Evolutionary conservation across 2,888 invertebrate species (phyloP).

Genomic region (Myopa tessellatipennis): DNA sequence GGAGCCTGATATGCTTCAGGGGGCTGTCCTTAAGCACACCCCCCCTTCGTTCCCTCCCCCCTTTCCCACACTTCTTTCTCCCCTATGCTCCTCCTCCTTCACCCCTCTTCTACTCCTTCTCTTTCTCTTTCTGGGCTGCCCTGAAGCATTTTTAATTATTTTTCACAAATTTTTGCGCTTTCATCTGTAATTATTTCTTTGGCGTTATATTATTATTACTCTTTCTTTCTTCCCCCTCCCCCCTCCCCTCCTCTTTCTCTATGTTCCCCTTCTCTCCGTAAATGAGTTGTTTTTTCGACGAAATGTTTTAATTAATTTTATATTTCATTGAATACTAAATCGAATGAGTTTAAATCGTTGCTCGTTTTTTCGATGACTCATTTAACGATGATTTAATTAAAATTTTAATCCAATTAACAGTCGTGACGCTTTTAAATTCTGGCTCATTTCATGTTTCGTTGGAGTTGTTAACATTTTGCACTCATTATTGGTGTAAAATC

Average conservation of each 20-base stretch:
- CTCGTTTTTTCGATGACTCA: no score
- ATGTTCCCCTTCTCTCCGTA: not conserved
- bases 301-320: no score
- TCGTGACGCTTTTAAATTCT: no score
- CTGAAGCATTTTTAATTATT: slow-evolving; percentile 28
- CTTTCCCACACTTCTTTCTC: not conserved
- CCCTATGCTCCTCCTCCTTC: not conserved
- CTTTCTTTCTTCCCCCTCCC: not conserved
- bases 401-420: no score
- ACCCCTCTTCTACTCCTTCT: not conserved
- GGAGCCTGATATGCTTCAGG: not conserved
- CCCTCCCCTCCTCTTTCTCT: not conserved
- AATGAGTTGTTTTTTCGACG: not conserved
- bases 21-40: no score
- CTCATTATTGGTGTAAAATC: no score
- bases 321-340: no score
- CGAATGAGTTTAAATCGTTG: no score
- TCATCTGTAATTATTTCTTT: not conserved
- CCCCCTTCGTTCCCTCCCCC: no score
- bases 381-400: no score
- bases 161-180: slow-evolving; percentile 8
- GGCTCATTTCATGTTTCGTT: no score
- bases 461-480: no score
- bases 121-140: not conserved
- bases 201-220: not conserved